phyloP scores from a whole-genome alignment of 2,888 invertebrate species.

The Xylota sylvarum region DNA sequence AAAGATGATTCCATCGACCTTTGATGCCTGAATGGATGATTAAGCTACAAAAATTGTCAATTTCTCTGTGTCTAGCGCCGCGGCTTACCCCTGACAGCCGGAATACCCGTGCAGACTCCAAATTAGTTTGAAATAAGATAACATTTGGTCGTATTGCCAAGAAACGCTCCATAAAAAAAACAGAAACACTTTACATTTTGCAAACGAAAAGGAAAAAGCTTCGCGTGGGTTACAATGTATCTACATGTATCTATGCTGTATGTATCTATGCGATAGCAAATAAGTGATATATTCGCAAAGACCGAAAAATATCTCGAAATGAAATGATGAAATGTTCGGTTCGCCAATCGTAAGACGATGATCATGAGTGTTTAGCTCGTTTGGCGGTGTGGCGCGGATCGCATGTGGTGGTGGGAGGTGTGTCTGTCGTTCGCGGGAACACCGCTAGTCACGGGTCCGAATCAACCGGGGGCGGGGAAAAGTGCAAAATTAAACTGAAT shows the following conservation, averaged over 20 bases:
- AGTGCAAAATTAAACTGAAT: conserved; percentile 54
- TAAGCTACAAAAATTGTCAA: conserved; percentile 3
- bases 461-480: conserved; percentile 1
- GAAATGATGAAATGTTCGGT: conserved; percentile 67
- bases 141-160: conserved; percentile 8
- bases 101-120: conserved; percentile 23
- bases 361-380: conserved; percentile 33
- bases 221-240: conserved; percentile 30
- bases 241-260: no score
- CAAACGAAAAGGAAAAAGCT: not conserved
- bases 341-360: conserved; percentile 59
- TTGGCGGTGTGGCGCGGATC: conserved; percentile 60
- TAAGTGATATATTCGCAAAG: not conserved
- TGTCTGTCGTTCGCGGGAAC: conserved; percentile 57
- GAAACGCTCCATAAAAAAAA: conserved; percentile 32
- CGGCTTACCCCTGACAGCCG: not conserved
- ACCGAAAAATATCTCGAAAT: conserved; percentile 52
- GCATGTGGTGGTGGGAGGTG: conserved; percentile 73
- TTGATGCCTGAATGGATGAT: conserved; percentile 24
- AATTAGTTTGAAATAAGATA: conserved; percentile 45
- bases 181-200: not conserved
- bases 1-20: conserved; percentile 13
- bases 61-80: not conserved
- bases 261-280: conserved; percentile 16
- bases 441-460: conserved; percentile 54